phyloP scores from a whole-genome alignment of 2,888 invertebrate genomes.

The Caenorhabditis afra region DNA sequence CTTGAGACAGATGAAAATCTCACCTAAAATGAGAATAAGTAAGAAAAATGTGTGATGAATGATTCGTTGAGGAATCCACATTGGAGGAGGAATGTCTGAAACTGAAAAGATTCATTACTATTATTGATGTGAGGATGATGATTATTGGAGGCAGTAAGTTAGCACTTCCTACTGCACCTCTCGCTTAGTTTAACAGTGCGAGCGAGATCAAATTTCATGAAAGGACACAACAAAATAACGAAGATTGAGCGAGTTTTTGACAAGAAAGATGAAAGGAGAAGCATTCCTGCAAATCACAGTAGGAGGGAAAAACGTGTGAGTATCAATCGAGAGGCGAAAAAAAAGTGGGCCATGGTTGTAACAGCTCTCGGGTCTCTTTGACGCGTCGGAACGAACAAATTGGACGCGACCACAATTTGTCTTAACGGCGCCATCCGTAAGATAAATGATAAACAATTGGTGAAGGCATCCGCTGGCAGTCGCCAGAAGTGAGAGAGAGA shows the following conservation, averaged over 20 bases:
- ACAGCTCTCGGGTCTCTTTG: conserved; percentile 23
- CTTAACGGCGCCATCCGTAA: conserved; percentile 46
- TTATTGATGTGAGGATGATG: neutral
- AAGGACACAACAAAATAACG: conserved; percentile 10
- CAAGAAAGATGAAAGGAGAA: neutral
- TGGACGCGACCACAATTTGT: conserved; percentile 52
- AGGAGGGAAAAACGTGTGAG: conserved; percentile 32
- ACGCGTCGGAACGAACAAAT: conserved; percentile 43
- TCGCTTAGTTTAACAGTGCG: conserved; percentile 8
- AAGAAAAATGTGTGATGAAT: conserved; percentile 4
- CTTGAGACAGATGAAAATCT: neutral
- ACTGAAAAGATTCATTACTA: neutral
- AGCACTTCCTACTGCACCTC: conserved; percentile 8
- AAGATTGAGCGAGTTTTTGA: conserved; percentile 11
- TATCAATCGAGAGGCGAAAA: conserved; percentile 43
- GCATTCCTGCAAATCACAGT: conserved; percentile 5
- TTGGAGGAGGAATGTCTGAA: conserved; percentile 37
- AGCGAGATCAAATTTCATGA: conserved; percentile 20
- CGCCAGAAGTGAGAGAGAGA: neutral
- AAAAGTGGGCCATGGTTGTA: conserved; percentile 37
- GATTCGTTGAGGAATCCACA: conserved; percentile 55
- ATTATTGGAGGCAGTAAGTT: neutral
- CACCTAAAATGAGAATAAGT: conserved; percentile 22
- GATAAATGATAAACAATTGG: conserved; percentile 55
- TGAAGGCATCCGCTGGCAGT: neutral